Evolutionary conservation across 2,797 vertebrate species (phyloP).

Genomic region (Sebastiscus albofasciatus): DNA sequence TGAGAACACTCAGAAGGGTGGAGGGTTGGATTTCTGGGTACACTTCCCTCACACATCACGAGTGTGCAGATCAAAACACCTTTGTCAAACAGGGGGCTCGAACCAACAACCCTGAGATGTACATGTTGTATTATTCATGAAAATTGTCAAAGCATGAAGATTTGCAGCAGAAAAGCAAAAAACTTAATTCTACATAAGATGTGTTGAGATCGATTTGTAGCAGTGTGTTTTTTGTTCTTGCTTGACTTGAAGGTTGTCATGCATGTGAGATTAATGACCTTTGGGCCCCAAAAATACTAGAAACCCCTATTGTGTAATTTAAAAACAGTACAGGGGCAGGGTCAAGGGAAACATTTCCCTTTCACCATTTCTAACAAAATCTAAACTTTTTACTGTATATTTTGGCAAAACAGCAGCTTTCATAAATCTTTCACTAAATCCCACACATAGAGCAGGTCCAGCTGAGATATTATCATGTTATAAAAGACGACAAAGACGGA

Average conservation of each 20-base stretch:
- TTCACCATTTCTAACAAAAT: neutral
- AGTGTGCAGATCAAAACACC: neutral
- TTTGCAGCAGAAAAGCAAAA: neutral
- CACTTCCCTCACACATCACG: neutral
- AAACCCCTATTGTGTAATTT: neutral
- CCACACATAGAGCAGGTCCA: neutral
- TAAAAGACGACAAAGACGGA: neutral
- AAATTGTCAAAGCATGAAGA: neutral
- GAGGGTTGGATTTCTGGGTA: neutral
- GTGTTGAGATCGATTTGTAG: neutral
- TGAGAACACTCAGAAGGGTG: neutral
- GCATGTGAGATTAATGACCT: slow-evolving; percentile 29
- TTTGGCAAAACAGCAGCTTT: slow-evolving; percentile 3
- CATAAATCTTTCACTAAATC: neutral
- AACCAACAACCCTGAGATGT: neutral
- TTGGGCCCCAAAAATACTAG: slow-evolving; percentile 3
- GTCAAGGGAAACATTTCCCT: neutral
- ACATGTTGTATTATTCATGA: neutral
- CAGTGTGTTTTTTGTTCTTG: slow-evolving; percentile 1
- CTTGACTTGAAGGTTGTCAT: slow-evolving; percentile 21
- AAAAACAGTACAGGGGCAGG: neutral
- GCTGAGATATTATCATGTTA: neutral
- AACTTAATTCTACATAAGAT: neutral
- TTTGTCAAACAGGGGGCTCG: neutral
- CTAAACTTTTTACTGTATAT: neutral